Evolutionary conservation across 2,797 vertebrate species (phyloP).

Genomic region (Ispidina lecontei): DNA sequence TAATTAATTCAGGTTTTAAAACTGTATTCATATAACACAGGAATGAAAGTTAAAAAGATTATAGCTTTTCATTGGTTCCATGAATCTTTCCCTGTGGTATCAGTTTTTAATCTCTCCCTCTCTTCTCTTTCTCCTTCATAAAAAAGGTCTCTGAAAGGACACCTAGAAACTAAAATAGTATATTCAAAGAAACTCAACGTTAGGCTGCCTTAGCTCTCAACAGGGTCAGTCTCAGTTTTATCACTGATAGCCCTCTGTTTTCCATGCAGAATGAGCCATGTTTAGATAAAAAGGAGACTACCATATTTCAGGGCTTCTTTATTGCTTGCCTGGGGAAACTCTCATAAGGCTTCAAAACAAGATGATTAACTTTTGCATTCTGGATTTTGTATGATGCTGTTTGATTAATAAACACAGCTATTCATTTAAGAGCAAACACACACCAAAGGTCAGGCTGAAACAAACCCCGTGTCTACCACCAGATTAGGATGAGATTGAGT

Average conservation of each 20-base stretch:
- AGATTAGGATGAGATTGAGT: slow-evolving; percentile 13
- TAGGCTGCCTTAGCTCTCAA: not conserved
- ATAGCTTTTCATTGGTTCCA: not conserved
- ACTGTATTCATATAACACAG: not conserved
- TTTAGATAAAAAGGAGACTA: not conserved
- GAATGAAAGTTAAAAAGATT: not conserved
- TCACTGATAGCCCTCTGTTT: not conserved
- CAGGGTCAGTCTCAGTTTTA: not conserved
- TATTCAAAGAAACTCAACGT: not conserved
- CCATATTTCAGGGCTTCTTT: not conserved
- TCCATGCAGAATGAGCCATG: not conserved
- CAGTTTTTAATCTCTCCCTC: not conserved
- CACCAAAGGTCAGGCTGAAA: not conserved
- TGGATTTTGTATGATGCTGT: not conserved
- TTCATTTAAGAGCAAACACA: not conserved
- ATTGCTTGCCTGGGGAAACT: not conserved
- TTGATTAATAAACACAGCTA: not conserved
- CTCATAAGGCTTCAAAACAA: not conserved
- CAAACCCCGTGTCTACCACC: not conserved
- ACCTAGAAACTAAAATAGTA: not conserved
- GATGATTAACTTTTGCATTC: not conserved
- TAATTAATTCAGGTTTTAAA: not conserved
- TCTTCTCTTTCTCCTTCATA: not conserved
- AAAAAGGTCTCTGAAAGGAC: not conserved
- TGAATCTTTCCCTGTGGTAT: not conserved